Evolutionary conservation across 64 coral and sea anemone species (phyloP), one percentile per base, ranked within the genome.

Genomic region (Porites lutea): DNA sequence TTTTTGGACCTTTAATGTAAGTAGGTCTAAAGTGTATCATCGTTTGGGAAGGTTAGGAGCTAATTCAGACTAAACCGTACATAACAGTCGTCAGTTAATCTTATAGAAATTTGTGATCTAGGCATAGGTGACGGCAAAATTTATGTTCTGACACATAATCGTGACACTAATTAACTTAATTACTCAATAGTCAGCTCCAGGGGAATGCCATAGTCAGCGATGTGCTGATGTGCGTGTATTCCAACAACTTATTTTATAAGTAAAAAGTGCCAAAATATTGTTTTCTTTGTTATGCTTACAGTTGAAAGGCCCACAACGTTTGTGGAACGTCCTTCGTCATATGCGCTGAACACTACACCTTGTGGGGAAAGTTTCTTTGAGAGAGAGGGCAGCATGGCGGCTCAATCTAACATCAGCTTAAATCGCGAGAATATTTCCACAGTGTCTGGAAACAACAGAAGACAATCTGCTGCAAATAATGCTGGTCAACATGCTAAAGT

Each of bases 321-420:
- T 63, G 69, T 16, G 20, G 19, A 69, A 12, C 2, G n/a, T 23
- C 18, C 81, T 13, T 6, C 58, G 13, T 44, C 27, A 19, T 48
- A 15, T 47, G 23, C 57, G 37, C 57, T 19, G 14, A 48, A 62
- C 19, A 2, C 18, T 82, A 65, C 16, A 6, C 59, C 58, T 47
- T 82, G 58, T 65, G 81, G 19, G 5, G 81, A 68, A 52, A 84
- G 63, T 68, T 65, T 84, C 48, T 67, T 50, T 19, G 48, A 84
- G 63, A n/a, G 62, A 67, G 3, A 67, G 46, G 68, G 43, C 13
- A 83, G 44, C 14, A 18, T 76, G 4, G 19, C 59, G 10, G 0
- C 11, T 48, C 19, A 23, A 65, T 65, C 37, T 19, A 9, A 11
- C 14, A 16, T 12, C 12, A 43, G 58, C 18, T 12, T 2, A 61